Evolutionary conservation across 2,888 invertebrate species (phyloP).

Genomic region (Cataglyphis altisquamis): DNA sequence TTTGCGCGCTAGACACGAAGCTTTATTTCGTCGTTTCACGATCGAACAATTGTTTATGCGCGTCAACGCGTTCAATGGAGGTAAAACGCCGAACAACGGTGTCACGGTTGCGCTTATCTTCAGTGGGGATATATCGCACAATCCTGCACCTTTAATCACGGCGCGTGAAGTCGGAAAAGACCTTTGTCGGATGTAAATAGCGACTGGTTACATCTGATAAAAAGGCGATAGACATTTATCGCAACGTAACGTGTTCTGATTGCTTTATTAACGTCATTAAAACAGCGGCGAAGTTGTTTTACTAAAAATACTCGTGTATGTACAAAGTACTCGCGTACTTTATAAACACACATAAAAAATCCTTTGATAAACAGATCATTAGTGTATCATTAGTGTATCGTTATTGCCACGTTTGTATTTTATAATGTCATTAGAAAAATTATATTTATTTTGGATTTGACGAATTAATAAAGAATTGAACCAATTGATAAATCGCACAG

Average conservation of each 20-base stretch:
- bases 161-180: constrained; percentile 27
- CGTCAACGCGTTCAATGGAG: constrained; percentile 11
- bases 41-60: constrained; percentile 53
- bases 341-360: background rate
- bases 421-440: background rate
- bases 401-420: background rate
- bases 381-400: background rate
- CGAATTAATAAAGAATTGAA: constrained; percentile 16
- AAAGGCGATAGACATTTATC: constrained; percentile 23
- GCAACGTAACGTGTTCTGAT: constrained; percentile 26
- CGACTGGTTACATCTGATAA: constrained; percentile 4
- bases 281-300: background rate
- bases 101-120: constrained; percentile 57
- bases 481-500: background rate
- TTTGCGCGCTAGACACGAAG: constrained; percentile 13
- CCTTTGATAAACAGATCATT: background rate
- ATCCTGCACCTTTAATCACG: constrained; percentile 28
- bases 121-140: constrained; percentile 1
- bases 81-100: constrained; percentile 43
- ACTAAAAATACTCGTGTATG: background rate
- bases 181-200: constrained; percentile 48
- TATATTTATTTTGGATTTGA: background rate
- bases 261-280: constrained; percentile 26
- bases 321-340: too few relatives aligned
- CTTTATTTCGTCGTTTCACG: constrained; percentile 2